Evolutionary conservation across 2,888 invertebrate genomes (phyloP).

Genomic region (Xanthorhoe designata): DNA sequence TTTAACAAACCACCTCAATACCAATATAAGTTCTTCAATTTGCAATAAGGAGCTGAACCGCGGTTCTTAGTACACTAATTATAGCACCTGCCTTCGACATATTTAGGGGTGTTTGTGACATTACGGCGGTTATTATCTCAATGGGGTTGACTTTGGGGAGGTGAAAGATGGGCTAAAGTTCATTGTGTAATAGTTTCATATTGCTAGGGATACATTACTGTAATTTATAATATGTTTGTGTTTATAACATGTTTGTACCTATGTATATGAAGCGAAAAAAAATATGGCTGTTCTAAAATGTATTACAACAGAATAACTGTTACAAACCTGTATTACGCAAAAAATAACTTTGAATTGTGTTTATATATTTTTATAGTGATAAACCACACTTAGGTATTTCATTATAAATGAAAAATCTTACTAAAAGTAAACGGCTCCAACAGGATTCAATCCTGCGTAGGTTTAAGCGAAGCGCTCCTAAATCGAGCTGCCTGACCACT

Average conservation of each 20-base stretch:
- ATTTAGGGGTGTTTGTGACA: conserved; percentile 29
- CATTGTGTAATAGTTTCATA: neutral
- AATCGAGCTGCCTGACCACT: too few species aligned
- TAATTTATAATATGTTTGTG: neutral
- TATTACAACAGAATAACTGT: too few species aligned
- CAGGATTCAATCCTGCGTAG: too few species aligned
- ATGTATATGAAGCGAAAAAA: too few species aligned
- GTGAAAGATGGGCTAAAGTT: conserved; percentile 6
- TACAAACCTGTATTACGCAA: too few species aligned
- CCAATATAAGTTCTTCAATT: conserved; percentile 32
- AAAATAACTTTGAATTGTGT: too few species aligned
- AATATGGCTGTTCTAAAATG: too few species aligned
- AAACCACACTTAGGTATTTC: too few species aligned
- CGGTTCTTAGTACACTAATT: conserved; percentile 25
- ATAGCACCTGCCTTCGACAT: conserved; percentile 27
- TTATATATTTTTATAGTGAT: too few species aligned
- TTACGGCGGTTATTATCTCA: conserved; percentile 16
- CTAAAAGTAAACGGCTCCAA: too few species aligned
- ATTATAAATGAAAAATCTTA: too few species aligned
- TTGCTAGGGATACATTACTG: neutral
- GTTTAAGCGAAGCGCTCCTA: too few species aligned
- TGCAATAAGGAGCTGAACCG: conserved; percentile 35
- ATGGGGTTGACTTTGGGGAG: conserved; percentile 16
- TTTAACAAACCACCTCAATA: neutral
- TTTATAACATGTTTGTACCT: neutral